Base-by-base conservation (phyloP, 2,797 vertebrate species). In the Sebastiscus tertius region DNA sequence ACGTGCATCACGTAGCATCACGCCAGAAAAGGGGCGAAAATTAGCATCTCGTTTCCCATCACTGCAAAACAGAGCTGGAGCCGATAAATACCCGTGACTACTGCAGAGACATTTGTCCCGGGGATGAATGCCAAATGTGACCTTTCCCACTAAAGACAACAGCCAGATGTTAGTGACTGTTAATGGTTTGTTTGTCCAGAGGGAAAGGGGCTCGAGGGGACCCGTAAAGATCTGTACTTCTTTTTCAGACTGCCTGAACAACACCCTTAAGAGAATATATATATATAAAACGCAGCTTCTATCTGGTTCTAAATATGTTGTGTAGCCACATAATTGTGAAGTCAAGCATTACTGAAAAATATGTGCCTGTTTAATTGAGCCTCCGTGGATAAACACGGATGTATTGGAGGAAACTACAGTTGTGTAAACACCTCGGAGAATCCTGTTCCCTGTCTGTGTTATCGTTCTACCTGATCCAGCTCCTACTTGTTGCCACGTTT, bases 381-480 rank as follows among this genome's bases (percentile, higher is more conserved):
- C 42, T 75, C 5, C 7, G 18, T 60, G 39, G 71, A 76, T 67
- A 66, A 79, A 90, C 39, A 79, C 39, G 14, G 66, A 80, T 59
- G 27, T 52, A 46, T 27, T 63, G 58, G 4, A 74, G 70, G 33
- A 67, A 58, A 60, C 36, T 29, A 9, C 54, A 75, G 33, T 54
- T 56, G 46, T 60, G 27, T 52, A 55, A 69, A 77, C 68, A 75
- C 67, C 14, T 61, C 22, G 3, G 61, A 75, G 79, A 78, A 71
- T 85, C 58, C 26, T 9, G 1, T 6, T 54, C 8, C 14, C 33
- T 67, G 34, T 66, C 54, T 63, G 16, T 54, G 20, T 54, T 29
- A 75, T 79, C 59, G 20, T 22, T 82, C 18, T 64, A 22, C 39
- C 49, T 58, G 31, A 55, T 75, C 31, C 56, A 20, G 29, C 24